phyloP scores from a whole-genome alignment of 1,140 invertebrate genomes.

The Yoshiicerus persimilis region DNA sequence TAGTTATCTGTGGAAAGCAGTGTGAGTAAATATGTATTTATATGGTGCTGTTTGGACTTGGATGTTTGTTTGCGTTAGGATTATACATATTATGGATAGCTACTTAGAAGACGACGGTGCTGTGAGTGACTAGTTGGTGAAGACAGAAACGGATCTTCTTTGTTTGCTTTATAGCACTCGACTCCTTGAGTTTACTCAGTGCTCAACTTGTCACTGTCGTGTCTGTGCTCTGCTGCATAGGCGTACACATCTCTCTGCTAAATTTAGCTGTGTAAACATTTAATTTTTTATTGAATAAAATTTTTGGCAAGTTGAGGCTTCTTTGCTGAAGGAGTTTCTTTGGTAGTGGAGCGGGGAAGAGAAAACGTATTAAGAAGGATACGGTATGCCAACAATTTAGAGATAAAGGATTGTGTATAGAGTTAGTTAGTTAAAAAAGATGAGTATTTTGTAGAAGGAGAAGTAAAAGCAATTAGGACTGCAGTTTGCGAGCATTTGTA shows the following conservation, averaged over 20 bases:
- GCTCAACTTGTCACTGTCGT: background rate
- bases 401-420: background rate
- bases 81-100: background rate
- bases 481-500: background rate
- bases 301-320: background rate
- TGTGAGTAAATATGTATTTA: background rate
- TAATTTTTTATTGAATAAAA: background rate
- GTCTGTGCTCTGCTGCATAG: background rate
- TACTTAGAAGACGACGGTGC: background rate
- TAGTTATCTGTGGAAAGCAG: background rate
- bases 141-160: background rate
- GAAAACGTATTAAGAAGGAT: background rate
- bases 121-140: background rate
- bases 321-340: background rate
- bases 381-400: background rate
- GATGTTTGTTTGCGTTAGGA: background rate
- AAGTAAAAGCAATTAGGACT: background rate
- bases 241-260: background rate
- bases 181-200: background rate
- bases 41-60: background rate
- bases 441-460: background rate
- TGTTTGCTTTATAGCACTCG: background rate
- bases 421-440: background rate
- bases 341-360: too few relatives aligned
- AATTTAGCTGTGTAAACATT: background rate